Evolutionary conservation across 1,140 invertebrate species (phyloP).

Genomic region (Drosophila nasuta): DNA sequence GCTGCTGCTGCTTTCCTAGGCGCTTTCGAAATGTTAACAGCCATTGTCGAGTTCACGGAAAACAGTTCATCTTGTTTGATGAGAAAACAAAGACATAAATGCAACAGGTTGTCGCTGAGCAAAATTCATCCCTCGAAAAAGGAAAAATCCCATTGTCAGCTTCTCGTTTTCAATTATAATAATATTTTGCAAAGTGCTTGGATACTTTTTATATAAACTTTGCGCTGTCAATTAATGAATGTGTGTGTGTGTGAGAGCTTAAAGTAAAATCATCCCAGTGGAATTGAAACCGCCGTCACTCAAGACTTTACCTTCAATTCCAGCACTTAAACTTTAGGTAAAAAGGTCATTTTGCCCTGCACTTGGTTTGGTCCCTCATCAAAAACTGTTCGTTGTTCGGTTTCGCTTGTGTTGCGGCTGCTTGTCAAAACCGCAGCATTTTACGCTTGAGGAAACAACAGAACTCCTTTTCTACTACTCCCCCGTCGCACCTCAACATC

Average conservation of each 20-base stretch:
- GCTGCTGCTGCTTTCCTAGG: constrained; percentile 9
- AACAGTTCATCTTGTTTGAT: constrained; percentile 15
- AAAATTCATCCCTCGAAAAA: neutral
- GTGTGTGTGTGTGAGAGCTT: neutral
- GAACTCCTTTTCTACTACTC: neutral
- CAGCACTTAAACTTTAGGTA: constrained; percentile 29
- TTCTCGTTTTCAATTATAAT: neutral
- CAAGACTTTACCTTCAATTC: constrained; percentile 19
- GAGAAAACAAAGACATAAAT: constrained; percentile 22
- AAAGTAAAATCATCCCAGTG: neutral
- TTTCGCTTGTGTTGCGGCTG: constrained; percentile 16
- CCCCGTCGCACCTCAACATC: neutral
- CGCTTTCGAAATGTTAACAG: constrained; percentile 16
- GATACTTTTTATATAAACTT: neutral
- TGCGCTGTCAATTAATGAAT: constrained; percentile 31
- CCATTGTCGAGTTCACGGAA: neutral
- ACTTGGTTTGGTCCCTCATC: constrained; percentile 48
- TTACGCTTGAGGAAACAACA: constrained; percentile 23
- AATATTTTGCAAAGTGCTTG: neutral
- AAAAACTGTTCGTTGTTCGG: constrained; percentile 22
- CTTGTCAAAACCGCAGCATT: constrained; percentile 42
- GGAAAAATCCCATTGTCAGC: no score
- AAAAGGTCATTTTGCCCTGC: constrained; percentile 44
- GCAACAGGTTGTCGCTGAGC: constrained; percentile 22
- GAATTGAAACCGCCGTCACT: neutral